phyloP scores from a whole-genome alignment of 2,797 vertebrate genomes.

The Chrysocyon brachyurus region DNA sequence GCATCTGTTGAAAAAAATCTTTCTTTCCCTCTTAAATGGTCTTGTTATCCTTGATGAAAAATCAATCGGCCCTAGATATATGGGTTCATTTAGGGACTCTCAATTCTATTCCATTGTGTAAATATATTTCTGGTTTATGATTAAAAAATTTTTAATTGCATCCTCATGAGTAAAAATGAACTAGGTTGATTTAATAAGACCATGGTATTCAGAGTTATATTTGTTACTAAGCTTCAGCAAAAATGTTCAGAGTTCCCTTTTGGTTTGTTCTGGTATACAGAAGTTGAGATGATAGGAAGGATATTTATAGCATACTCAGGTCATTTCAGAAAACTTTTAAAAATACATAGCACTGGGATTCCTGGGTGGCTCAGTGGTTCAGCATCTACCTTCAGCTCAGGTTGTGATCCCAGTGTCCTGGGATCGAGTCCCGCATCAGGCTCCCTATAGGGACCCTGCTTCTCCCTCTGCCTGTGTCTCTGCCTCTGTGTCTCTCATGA shows the following conservation, averaged over 20 bases:
- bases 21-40: background rate
- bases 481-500: too few species aligned
- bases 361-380: too few species aligned
- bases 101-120: background rate
- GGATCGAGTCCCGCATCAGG: too few species aligned
- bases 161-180: background rate
- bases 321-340: background rate
- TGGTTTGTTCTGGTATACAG: background rate
- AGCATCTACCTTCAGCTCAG: too few species aligned
- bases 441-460: too few species aligned
- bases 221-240: background rate
- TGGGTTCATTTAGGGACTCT: background rate
- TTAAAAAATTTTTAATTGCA: background rate
- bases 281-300: constrained; percentile 1
- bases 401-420: too few species aligned
- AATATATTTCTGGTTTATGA: background rate
- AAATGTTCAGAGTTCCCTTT: constrained; percentile 1
- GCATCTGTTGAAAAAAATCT: background rate
- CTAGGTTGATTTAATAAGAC: background rate
- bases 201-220: background rate
- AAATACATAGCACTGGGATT: background rate
- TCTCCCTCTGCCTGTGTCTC: too few species aligned
- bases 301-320: background rate
- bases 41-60: background rate
- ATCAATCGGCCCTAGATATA: background rate